These are phyloP conservation scores for Ochropacha duplaris DNA, from an alignment of 2,888 invertebrate genomes.

Conservation along the genomic window DNA sequence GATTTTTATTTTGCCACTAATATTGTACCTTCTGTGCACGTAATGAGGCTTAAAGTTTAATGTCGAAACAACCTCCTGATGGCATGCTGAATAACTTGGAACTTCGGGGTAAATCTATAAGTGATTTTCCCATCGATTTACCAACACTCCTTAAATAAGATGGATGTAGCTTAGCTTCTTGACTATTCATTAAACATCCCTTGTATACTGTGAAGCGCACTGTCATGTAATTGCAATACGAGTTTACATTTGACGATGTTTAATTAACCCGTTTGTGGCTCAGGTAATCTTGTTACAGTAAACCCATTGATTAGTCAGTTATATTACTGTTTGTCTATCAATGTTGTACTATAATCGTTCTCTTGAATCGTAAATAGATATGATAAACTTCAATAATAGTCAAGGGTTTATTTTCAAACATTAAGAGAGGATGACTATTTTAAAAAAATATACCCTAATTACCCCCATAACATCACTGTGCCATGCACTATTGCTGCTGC, in stretches of 20 bases:
- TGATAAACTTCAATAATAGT: too few relatives aligned
- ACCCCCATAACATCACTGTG: too few relatives aligned
- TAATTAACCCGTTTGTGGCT: not conserved
- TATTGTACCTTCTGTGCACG: not conserved
- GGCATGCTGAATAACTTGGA: too few relatives aligned
- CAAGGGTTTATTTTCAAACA: too few relatives aligned
- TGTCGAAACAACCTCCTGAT: too few relatives aligned
- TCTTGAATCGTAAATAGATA: too few relatives aligned
- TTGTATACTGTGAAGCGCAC: constrained; percentile 29
- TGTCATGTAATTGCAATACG: constrained; percentile 13
- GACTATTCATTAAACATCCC: constrained; percentile 41
- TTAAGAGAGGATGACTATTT: too few relatives aligned
- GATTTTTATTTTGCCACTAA: not conserved
- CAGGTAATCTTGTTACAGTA: not conserved
- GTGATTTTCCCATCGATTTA: constrained; percentile 40
- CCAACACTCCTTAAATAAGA: constrained; percentile 52
- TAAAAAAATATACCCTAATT: too few relatives aligned
- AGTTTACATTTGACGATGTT: not conserved
- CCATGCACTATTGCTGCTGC: too few relatives aligned
- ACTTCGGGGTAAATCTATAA: not conserved
- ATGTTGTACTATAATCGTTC: not conserved
- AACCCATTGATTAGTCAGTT: not conserved
- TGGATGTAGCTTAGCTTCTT: constrained; percentile 48
- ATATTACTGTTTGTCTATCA: not conserved
- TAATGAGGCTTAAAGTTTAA: too few relatives aligned